These are phyloP conservation scores for Oreamnos americanus DNA, from an alignment of 2,113 vertebrate species.

Conservation along the genomic window DNA sequence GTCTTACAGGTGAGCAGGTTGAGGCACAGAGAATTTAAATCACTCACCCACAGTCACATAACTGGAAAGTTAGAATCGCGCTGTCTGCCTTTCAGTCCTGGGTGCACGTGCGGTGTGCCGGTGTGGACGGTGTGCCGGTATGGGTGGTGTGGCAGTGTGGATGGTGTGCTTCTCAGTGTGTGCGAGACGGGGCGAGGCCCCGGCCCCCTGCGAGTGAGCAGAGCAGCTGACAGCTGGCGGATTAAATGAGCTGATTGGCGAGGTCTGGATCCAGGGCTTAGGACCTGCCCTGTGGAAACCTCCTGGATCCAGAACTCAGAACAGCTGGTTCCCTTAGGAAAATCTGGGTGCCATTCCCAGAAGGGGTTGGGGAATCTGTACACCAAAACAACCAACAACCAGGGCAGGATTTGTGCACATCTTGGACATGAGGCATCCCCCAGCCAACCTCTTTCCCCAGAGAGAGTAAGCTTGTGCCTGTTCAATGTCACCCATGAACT, in stretches of 20 bases:
- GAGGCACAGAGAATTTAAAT: not conserved
- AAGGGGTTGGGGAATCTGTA: not conserved
- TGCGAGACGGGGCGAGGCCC: not conserved
- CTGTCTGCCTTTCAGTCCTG: not conserved
- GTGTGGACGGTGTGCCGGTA: rapidly evolving
- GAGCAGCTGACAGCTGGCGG: not conserved
- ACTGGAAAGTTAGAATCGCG: not conserved
- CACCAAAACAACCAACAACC: not conserved
- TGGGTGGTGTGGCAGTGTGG: rapidly evolving
- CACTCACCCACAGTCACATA: not conserved
- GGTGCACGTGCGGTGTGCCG: rapidly evolving
- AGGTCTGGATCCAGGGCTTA: too few species aligned
- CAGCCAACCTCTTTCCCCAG: not conserved
- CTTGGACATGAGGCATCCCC: rapidly evolving
- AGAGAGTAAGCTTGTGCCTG: not conserved
- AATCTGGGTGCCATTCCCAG: not conserved
- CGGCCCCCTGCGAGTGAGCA: not conserved
- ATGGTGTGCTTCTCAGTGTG: not conserved
- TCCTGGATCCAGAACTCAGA: too few species aligned
- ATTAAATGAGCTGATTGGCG: not conserved
- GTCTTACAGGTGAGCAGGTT: not conserved
- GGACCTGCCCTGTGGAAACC: not conserved
- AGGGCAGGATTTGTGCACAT: not conserved
- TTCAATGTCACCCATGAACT: not conserved
- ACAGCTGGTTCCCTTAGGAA: not conserved